These are phyloP conservation scores for Macropus fuliginosus DNA, from an alignment of 2,797 vertebrate genomes.

Conservation along the genomic window DNA sequence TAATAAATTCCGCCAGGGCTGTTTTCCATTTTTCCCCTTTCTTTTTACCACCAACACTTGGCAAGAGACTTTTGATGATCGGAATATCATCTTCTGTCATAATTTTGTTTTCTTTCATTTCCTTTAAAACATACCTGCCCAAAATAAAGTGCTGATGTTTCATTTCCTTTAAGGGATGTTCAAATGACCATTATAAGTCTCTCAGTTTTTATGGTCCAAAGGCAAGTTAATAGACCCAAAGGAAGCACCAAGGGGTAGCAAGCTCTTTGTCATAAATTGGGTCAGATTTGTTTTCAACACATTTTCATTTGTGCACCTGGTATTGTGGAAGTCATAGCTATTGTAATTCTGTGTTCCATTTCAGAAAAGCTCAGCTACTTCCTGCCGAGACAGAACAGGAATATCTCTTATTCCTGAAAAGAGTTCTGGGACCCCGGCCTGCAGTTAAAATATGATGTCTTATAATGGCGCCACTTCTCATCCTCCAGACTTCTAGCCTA, in stretches of 20 bases:
- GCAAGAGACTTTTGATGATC: constrained; percentile 55
- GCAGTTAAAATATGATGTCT: constrained; percentile 50
- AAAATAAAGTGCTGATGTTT: constrained; percentile 43
- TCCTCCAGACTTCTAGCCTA: not conserved
- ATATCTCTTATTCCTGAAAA: constrained; percentile 71
- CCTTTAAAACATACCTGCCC: not conserved
- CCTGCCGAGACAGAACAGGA: constrained; percentile 69
- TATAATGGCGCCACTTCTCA: constrained; percentile 55
- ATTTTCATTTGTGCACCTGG: constrained; percentile 53
- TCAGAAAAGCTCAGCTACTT: constrained; percentile 50
- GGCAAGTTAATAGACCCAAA: constrained; percentile 56
- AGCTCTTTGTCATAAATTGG: constrained; percentile 76
- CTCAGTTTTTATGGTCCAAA: constrained; percentile 58
- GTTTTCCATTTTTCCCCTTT: constrained; percentile 64
- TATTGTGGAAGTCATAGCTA: constrained; percentile 60
- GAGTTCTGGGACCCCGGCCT: constrained; percentile 50
- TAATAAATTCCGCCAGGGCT: not conserved
- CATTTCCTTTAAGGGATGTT: constrained; percentile 53
- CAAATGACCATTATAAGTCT: constrained; percentile 61
- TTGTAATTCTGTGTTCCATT: constrained; percentile 45
- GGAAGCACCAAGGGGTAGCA: constrained; percentile 8
- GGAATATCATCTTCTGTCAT: constrained; percentile 58
- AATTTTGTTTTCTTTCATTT: constrained; percentile 55
- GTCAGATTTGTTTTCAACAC: constrained; percentile 78
- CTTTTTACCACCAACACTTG: constrained; percentile 47